These are phyloP conservation scores for Bombylius discolor DNA, from an alignment of 2,888 invertebrate species.

Conservation along the genomic window DNA sequence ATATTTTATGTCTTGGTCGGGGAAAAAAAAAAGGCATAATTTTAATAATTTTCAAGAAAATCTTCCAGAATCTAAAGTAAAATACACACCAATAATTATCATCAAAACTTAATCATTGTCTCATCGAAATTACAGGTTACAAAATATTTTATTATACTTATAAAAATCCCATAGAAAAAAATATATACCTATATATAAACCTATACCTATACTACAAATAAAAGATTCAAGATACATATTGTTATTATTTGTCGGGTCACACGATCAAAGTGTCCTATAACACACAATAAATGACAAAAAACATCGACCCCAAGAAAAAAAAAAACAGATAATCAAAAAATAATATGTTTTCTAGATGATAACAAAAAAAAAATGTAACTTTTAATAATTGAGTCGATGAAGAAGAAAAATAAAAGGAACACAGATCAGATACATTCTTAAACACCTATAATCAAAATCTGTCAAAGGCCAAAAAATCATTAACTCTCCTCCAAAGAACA, in stretches of 20 bases:
- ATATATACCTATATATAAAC: no score
- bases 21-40: no score
- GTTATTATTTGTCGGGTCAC: conserved; percentile 9
- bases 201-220: neutral
- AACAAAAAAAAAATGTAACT: no score
- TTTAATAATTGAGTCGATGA: no score
- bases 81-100: neutral
- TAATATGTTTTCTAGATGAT: no score
- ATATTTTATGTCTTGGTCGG: no score
- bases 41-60: no score
- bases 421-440: neutral
- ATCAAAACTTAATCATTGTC: neutral
- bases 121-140: neutral
- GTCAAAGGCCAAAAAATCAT: conserved; percentile 9
- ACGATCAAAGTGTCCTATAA: conserved; percentile 8
- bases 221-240: conserved; percentile 1
- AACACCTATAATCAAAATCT: conserved; percentile 3
- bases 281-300: neutral
- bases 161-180: no score
- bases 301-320: neutral
- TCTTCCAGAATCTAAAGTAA: no score
- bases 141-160: neutral
- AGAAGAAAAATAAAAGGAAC: conserved; percentile 1
- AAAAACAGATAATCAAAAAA: neutral
- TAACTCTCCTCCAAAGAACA: neutral